Conservation (phyloP, 37 sponge, comb jelly and placozoan species). For the Oscarella lobularis region DNA sequence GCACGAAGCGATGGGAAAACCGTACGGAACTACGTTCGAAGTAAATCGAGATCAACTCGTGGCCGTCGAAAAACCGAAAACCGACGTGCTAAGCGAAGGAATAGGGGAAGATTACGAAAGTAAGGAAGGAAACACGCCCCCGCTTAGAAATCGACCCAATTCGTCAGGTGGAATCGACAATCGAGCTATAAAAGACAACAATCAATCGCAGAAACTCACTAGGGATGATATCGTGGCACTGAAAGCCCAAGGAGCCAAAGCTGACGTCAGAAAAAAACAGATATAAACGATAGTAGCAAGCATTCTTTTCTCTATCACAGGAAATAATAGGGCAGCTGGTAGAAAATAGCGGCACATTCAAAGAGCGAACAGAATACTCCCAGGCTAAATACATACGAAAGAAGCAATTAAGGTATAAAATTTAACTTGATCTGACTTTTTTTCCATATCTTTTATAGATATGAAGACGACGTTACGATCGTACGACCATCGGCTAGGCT, state of each 20-base stretch:
- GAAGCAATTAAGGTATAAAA: slow-evolving; percentile 45
- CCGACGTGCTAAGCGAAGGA: too few relatives aligned
- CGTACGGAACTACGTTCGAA: neutral
- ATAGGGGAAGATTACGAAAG: too few relatives aligned
- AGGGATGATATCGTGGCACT: neutral
- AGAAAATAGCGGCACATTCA: slow-evolving; percentile 55
- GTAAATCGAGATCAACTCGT: neutral
- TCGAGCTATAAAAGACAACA: neutral
- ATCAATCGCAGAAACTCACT: neutral
- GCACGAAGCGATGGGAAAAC: neutral
- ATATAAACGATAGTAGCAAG: too few relatives aligned
- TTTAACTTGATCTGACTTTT: neutral
- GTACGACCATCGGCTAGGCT: slow-evolving; percentile 29
- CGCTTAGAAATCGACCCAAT: too few relatives aligned
- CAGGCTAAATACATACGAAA: slow-evolving; percentile 68
- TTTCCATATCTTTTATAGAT: slow-evolving; percentile 11
- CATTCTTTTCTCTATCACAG: slow-evolving; percentile 25
- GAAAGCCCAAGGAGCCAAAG: neutral
- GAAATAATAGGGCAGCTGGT: slow-evolving; percentile 47
- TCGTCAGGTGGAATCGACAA: neutral
- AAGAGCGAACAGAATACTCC: slow-evolving; percentile 56
- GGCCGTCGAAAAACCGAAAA: too few relatives aligned
- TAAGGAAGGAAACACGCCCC: too few relatives aligned
- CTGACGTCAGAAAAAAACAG: too few relatives aligned
- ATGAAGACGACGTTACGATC: slow-evolving; percentile 35